Base-by-base conservation (phyloP, 2,888 invertebrate species). In the Eurois occulta region DNA sequence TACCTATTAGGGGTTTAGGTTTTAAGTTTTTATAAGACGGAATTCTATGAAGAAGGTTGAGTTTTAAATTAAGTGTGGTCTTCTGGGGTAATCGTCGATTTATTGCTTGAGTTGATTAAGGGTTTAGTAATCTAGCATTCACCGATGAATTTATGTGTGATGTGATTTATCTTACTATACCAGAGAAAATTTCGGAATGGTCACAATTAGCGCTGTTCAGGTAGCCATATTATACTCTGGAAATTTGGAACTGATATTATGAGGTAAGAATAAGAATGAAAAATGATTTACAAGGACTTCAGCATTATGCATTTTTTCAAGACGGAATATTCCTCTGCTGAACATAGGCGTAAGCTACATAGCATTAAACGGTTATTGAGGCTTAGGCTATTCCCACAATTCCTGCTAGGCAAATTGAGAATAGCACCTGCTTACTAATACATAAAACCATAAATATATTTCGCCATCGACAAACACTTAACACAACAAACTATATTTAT, bases 1-100 rank as follows among this genome's bases (percentile, higher is more conserved):
- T 85, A 80, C 82, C 81, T 84, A 84, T 88, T 84, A 86, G 75
- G 77, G 55, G 41, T 75, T 80, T 81, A 67, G 60, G 77, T 73
- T 73, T 73, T 71, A 38, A 80, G 75, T 86, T 80, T 85, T 85
- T 85, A 48, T 76, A 64, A 48, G 58, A 46, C 24, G 77, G 80
- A 86, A 82, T 86, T 75, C 75, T 80, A 16, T 75, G 70, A 77
- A 86, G 32, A 65, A 48, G 28, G 65, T n/a, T 28, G 18, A 55
- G 41, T 72, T 77, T 73, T 75, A 35, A 67, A 48, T 75, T 78
- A 65, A 65, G 16, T 65, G 60, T 58, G 48, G 43, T 24, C 16
- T 60, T 72, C 32, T 80, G 46, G 38, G 16, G 18, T 16, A 35
- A n/a, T 58, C 16, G n/a, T 62, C 48, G 66, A 67, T 73, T 66